A percentile compares a stretch with the other conserved stretches of the same genome.
Conservation (phyloP, 2,797 vertebrate genomes). For the Dicrostonyx torquatus region DNA sequence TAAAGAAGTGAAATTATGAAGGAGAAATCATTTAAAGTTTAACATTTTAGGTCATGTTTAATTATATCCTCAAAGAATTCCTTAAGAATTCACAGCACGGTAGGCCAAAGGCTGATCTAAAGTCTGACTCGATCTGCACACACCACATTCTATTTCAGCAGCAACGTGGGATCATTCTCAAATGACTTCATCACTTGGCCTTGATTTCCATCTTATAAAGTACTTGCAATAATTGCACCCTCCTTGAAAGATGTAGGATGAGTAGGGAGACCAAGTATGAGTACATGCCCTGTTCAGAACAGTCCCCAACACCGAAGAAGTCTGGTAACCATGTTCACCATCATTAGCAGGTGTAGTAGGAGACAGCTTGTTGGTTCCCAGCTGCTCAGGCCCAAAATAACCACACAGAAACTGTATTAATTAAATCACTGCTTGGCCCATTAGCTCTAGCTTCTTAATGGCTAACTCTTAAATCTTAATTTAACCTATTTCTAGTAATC, state of each 20-base stretch:
- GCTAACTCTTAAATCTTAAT: no score
- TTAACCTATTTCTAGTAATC: no score
- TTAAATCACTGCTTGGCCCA: no score
- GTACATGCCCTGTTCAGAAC: background rate
- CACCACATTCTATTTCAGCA: background rate
- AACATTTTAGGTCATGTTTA: background rate
- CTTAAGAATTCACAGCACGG: background rate
- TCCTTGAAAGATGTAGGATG: background rate
- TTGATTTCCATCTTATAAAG: background rate
- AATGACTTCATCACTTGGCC: background rate
- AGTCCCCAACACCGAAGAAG: background rate
- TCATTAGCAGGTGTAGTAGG: background rate
- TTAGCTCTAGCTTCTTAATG: no score
- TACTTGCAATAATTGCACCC: background rate
- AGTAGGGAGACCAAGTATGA: background rate
- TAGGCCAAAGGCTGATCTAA: background rate
- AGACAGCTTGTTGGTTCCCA: no score
- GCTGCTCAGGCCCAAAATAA: no score
- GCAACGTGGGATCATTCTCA: background rate
- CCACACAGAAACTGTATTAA: no score
- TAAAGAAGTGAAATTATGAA: background rate
- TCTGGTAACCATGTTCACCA: background rate
- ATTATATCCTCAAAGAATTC: background rate
- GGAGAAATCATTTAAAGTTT: background rate
- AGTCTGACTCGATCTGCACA: background rate